Evolutionary conservation across 2,888 invertebrate genomes (phyloP).

Genomic region (Lypha dubia): DNA sequence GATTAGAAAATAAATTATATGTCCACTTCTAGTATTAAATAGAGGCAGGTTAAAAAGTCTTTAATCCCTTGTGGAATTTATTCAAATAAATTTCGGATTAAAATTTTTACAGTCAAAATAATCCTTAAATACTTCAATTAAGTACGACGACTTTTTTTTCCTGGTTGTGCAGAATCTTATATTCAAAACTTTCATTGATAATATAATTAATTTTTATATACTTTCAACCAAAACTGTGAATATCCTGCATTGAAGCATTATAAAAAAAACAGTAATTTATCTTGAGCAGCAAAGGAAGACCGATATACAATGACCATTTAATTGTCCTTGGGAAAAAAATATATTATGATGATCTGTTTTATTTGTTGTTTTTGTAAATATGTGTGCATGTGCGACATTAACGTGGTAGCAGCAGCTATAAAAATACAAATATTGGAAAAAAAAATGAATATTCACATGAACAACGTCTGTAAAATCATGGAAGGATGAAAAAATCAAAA

Average conservation of each 20-base stretch:
- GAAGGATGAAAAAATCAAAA: constrained; percentile 24
- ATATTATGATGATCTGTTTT: constrained; percentile 27
- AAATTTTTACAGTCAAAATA: too few species aligned
- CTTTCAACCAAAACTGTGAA: background rate
- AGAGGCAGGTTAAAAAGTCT: too few species aligned
- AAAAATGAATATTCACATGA: background rate
- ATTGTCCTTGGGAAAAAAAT: constrained; percentile 28
- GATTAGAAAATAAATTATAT: too few species aligned
- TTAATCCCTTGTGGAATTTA: too few species aligned
- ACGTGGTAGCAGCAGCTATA: background rate
- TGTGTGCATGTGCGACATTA: background rate
- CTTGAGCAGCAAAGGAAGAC: background rate
- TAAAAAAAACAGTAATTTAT: constrained; percentile 2
- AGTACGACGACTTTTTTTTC: too few species aligned
- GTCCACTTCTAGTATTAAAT: too few species aligned
- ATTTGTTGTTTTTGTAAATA: background rate
- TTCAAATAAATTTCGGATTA: too few species aligned
- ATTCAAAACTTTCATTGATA: too few species aligned
- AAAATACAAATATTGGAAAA: background rate
- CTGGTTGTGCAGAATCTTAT: too few species aligned
- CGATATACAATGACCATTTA: constrained; percentile 28
- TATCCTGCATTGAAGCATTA: background rate
- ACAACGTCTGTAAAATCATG: constrained; percentile 2
- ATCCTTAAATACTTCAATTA: too few species aligned
- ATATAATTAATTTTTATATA: too few species aligned